A percentile compares a stretch with the other conserved stretches of the same genome.
phyloP scores from a whole-genome alignment of 2,888 invertebrate genomes.

The Linyphia triangularis region DNA sequence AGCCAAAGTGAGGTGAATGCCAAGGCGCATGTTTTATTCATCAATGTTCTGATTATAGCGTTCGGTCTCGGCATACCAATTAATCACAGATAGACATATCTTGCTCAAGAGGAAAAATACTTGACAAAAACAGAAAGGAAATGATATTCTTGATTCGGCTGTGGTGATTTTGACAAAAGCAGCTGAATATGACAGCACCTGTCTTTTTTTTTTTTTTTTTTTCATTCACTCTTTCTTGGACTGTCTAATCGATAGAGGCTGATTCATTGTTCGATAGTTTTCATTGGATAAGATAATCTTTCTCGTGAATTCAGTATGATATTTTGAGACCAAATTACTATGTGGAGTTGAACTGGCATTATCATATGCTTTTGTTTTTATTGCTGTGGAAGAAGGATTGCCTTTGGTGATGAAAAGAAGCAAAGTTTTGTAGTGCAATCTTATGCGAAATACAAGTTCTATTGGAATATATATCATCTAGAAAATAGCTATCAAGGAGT shows the following conservation, averaged over 20 bases:
- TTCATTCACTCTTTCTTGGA: constrained; percentile 23
- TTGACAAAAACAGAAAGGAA: constrained; percentile 47
- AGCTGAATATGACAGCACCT: constrained; percentile 70
- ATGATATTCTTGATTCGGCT: constrained; percentile 62
- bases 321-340: constrained; percentile 15
- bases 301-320: constrained; percentile 15
- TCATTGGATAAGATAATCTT: constrained; percentile 39
- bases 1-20: constrained; percentile 72
- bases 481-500: no score
- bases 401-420: not conserved
- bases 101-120: constrained; percentile 59
- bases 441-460: not conserved
- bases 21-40: constrained; percentile 73
- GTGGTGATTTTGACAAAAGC: constrained; percentile 65
- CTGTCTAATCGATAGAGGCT: constrained; percentile 24
- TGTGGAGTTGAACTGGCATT: not conserved
- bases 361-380: not conserved
- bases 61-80: constrained; percentile 70
- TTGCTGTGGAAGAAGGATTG: not conserved
- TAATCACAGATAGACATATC: constrained; percentile 72
- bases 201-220: constrained; percentile 37
- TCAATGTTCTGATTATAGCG: constrained; percentile 71
- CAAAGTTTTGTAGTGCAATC: not conserved
- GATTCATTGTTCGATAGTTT: constrained; percentile 46
- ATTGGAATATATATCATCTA: no score